These are phyloP conservation scores for Helarctos malayanus DNA, from an alignment of 2,797 vertebrate genomes.

Conservation along the genomic window DNA sequence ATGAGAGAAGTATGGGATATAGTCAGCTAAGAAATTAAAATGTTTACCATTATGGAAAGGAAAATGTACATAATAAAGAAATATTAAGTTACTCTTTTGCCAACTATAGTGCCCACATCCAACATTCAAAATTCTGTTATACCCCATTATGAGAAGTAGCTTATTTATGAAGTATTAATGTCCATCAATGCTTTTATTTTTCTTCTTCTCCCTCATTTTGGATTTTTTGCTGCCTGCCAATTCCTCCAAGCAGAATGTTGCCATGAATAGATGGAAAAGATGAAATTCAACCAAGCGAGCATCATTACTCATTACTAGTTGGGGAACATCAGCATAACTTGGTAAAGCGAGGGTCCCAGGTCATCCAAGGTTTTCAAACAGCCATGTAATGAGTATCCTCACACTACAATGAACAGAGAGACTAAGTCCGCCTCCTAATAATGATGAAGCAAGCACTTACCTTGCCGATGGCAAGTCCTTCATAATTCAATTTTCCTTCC, in stretches of 20 bases:
- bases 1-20: neutral
- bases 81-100: slow-evolving; percentile 15
- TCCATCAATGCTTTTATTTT: neutral
- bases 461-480: slow-evolving; percentile 93
- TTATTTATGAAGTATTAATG: neutral
- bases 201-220: neutral
- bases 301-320: neutral
- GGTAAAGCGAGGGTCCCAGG: neutral
- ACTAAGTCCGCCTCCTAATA: neutral
- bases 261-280: neutral
- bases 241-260: slow-evolving; percentile 9
- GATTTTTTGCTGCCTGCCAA: neutral
- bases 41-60: neutral
- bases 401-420: neutral
- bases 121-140: neutral
- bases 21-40: slow-evolving; percentile 19
- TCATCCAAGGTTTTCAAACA: neutral
- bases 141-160: neutral
- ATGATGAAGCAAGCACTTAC: slow-evolving; percentile 87
- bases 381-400: neutral
- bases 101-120: neutral
- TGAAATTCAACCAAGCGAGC: neutral
- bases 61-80: neutral
- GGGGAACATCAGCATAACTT: neutral
- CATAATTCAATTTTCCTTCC: slow-evolving; percentile 93